phyloP scores from a whole-genome alignment of 2,888 invertebrate species.

The Ormyrus rosae region DNA sequence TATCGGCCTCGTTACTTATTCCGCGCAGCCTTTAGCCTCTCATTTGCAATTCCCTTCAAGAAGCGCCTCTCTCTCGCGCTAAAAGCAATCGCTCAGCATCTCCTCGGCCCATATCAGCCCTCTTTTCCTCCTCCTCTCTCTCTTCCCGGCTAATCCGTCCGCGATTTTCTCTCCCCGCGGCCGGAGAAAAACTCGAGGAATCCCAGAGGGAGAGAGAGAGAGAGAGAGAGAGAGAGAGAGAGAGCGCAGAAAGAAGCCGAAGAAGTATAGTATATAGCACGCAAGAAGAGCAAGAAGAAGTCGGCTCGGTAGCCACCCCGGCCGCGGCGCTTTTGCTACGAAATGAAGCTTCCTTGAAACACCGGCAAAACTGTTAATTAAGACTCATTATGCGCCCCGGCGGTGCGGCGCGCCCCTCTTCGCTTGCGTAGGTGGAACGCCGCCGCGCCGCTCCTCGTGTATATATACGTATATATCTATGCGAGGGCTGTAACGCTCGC shows the following conservation, averaged over 20 bases:
- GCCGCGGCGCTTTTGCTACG: conserved; percentile 50
- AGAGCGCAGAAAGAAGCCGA: not conserved
- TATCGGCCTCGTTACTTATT: conserved; percentile 54
- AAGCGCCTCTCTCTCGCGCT: not conserved
- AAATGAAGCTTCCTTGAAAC: conserved; percentile 74
- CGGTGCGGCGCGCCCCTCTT: conserved; percentile 43
- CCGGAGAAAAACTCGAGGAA: conserved; percentile 44
- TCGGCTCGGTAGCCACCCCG: not conserved
- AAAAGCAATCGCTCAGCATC: conserved; percentile 41
- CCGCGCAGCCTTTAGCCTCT: conserved; percentile 37
- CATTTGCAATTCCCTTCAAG: conserved; percentile 51
- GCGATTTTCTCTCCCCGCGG: conserved; percentile 29
- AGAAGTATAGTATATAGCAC: conserved; percentile 6
- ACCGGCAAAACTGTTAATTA: conserved; percentile 75
- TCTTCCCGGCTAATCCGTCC: not conserved
- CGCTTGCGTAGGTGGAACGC: conserved; percentile 5
- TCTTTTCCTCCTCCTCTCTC: not conserved
- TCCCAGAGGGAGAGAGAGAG: conserved; percentile 4
- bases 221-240: not conserved
- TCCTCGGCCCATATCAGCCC: not conserved
- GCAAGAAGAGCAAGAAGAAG: not conserved
- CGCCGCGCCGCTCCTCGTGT: not conserved
- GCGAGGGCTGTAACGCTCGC: no score
- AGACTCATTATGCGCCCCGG: conserved; percentile 73
- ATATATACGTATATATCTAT: not conserved